A percentile compares a stretch with the other conserved stretches of the same genome.
These are phyloP conservation scores for Acrobasis repandana DNA, from an alignment of 2,888 invertebrate species.

Conservation along the genomic window DNA sequence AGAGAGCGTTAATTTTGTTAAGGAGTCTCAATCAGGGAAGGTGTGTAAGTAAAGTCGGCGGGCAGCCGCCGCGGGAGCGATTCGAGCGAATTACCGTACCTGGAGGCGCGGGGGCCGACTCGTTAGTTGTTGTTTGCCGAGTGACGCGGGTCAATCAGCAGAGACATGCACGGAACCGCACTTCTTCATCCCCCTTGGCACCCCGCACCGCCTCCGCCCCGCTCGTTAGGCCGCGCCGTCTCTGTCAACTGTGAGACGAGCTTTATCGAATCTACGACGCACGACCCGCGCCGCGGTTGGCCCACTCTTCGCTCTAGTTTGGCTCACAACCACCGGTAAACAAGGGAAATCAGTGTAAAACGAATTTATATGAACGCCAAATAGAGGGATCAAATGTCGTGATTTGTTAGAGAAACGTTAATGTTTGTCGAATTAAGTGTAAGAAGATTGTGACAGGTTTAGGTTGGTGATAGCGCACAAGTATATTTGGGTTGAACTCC, in stretches of 20 bases:
- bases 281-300: constrained; percentile 78
- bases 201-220: constrained; percentile 47
- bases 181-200: constrained; percentile 71
- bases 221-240: constrained; percentile 79
- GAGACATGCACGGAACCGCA: constrained; percentile 83
- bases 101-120: constrained; percentile 79
- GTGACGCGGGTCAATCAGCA: constrained; percentile 84
- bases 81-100: constrained; percentile 73
- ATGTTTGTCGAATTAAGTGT: constrained; percentile 21
- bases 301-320: constrained; percentile 76
- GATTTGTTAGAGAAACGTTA: constrained; percentile 22
- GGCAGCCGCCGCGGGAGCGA: constrained; percentile 71
- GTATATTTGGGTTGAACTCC: constrained; percentile 68
- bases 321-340: constrained; percentile 76
- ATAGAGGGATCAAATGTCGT: constrained; percentile 49
- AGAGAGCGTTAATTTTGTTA: constrained; percentile 79
- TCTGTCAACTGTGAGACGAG: constrained; percentile 81
- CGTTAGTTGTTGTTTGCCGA: constrained; percentile 83
- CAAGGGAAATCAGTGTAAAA: constrained; percentile 78
- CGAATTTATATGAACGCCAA: constrained; percentile 70
- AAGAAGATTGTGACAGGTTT: constrained; percentile 28
- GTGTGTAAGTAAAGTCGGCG: constrained; percentile 69
- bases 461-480: constrained; percentile 29
- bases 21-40: constrained; percentile 79
- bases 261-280: constrained; percentile 83